Percentiles rank a stretch among this genome's conserved stretches.
These are phyloP conservation scores for Psilanteris sp. DNA, from an alignment of 1,140 invertebrate genomes.

Conservation along the genomic window DNA sequence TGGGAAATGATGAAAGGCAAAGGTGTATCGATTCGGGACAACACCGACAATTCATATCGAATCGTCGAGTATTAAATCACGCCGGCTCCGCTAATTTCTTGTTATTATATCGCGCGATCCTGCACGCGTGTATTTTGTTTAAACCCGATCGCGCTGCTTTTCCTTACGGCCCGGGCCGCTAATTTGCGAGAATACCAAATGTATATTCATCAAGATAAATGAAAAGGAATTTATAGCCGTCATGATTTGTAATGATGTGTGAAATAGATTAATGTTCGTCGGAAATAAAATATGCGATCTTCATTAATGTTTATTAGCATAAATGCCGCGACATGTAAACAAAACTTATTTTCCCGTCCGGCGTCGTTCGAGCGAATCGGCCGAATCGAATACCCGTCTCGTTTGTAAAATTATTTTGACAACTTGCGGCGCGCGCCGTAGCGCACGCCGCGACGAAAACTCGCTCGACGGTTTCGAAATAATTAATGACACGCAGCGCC, in stretches of 20 bases:
- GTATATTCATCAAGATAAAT: slow-evolving; percentile 56
- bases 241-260: slow-evolving; percentile 48
- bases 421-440: not conserved
- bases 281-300: slow-evolving; percentile 39
- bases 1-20: slow-evolving; percentile 23
- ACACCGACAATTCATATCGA: slow-evolving; percentile 18
- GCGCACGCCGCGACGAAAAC: not conserved
- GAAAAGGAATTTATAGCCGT: slow-evolving; percentile 49
- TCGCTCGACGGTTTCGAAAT: not conserved
- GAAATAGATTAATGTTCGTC: slow-evolving; percentile 48
- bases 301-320: slow-evolving; percentile 23
- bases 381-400: too few relatives aligned
- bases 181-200: slow-evolving; percentile 47
- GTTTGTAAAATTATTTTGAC: slow-evolving; percentile 30
- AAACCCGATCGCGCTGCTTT: not conserved
- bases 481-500: not conserved
- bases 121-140: slow-evolving; percentile 5
- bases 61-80: slow-evolving; percentile 19
- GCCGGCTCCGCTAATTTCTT: too few relatives aligned
- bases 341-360: not conserved
- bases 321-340: slow-evolving; percentile 17
- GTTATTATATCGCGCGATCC: too few relatives aligned
- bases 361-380: slow-evolving; percentile 16
- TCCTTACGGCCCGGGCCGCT: slow-evolving; percentile 20
- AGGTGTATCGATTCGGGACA: slow-evolving; percentile 5